A percentile compares a stretch with the other conserved stretches of the same genome.
Evolutionary conservation across 1,140 invertebrate species (phyloP).

Genomic region (Drosophila bocqueti): DNA sequence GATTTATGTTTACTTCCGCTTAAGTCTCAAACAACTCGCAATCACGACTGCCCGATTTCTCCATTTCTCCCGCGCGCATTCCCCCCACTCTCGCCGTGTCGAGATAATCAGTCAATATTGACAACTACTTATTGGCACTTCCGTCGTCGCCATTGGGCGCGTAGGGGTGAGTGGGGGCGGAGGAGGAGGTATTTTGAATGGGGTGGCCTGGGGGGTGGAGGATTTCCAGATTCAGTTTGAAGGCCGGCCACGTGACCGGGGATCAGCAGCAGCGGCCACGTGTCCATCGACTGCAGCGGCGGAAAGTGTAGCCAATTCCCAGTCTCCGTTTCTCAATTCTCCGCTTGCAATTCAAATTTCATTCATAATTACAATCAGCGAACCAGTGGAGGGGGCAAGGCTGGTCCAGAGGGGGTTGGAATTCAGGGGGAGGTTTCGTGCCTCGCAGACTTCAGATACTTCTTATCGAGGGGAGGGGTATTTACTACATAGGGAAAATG

Average conservation of each 20-base stretch:
- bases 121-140: slow-evolving; percentile 85
- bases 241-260: slow-evolving; percentile 61
- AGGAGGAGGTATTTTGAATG: slow-evolving; percentile 2
- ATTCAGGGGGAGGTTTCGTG: slow-evolving; percentile 5
- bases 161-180: slow-evolving; percentile 6
- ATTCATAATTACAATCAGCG: slow-evolving; percentile 76
- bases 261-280: slow-evolving; percentile 36
- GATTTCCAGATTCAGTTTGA: background rate
- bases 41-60: slow-evolving; percentile 52
- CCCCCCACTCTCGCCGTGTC: slow-evolving; percentile 49
- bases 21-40: slow-evolving; percentile 67
- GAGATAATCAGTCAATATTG: slow-evolving; percentile 85
- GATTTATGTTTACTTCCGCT: slow-evolving; percentile 80
- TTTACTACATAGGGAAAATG: background rate
- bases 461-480: background rate
- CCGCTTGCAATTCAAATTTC: slow-evolving; percentile 74
- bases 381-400: slow-evolving; percentile 19
- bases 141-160: slow-evolving; percentile 41
- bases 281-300: slow-evolving; percentile 44
- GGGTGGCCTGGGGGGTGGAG: slow-evolving; percentile 27
- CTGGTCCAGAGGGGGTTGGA: slow-evolving; percentile 5
- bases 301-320: slow-evolving; percentile 48
- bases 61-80: background rate
- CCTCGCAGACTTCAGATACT: background rate
- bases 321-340: slow-evolving; percentile 21